Conservation (phyloP, 2,888 invertebrate species). For the Cynaeus angustus region DNA sequence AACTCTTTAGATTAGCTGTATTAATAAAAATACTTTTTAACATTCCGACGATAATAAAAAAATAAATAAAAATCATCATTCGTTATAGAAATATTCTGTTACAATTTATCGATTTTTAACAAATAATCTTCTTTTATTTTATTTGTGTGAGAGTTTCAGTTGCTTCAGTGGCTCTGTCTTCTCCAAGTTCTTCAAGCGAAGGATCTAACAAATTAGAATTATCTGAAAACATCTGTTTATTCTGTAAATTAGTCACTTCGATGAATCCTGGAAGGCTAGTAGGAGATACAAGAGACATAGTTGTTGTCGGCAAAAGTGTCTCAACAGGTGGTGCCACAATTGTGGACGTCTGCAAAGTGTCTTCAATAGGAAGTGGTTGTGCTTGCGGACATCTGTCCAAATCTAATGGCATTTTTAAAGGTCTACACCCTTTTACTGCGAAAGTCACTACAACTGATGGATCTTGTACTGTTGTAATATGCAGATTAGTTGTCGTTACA, state of each 20-base stretch:
- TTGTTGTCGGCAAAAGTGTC: constrained; percentile 33
- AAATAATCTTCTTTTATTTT: no score
- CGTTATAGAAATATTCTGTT: no score
- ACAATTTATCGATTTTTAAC: no score
- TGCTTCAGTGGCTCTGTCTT: constrained; percentile 35
- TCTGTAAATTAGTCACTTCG: not conserved
- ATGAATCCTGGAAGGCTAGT: constrained; percentile 17
- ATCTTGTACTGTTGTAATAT: constrained; percentile 64
- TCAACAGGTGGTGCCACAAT: constrained; percentile 16
- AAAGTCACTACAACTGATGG: constrained; percentile 68
- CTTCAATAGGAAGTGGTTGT: constrained; percentile 29
- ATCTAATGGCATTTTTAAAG: constrained; percentile 66
- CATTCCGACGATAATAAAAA: no score
- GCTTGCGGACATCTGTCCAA: constrained; percentile 60
- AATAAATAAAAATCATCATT: no score
- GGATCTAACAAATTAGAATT: constrained; percentile 44
- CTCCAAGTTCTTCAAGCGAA: constrained; percentile 33
- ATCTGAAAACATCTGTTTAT: constrained; percentile 6
- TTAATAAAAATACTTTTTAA: no score
- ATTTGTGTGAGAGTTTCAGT: constrained; percentile 32
- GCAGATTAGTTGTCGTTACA: constrained; percentile 61
- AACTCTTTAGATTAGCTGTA: no score
- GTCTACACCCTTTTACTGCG: constrained; percentile 69
- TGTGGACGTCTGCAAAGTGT: constrained; percentile 33
- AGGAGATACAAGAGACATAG: constrained; percentile 6